Evolutionary conservation across 2,888 invertebrate species (phyloP).

Genomic region (Encarsia formosa): DNA sequence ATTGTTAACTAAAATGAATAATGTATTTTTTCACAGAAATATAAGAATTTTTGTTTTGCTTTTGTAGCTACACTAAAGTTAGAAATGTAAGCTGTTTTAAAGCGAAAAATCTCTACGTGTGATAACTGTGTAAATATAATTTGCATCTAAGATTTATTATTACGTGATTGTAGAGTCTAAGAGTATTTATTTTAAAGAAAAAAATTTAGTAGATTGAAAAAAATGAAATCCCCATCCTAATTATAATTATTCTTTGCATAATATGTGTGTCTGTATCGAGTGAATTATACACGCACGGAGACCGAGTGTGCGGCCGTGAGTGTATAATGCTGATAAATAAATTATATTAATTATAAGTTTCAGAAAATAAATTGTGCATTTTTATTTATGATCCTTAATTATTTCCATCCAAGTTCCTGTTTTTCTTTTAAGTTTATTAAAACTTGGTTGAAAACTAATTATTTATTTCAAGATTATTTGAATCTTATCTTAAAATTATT

Average conservation of each 20-base stretch:
- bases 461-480: no score
- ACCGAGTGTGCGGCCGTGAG: slow-evolving; percentile 23
- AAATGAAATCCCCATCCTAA: no score
- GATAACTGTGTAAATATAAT: slow-evolving; percentile 37
- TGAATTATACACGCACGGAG: slow-evolving; percentile 21
- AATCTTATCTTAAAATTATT: no score
- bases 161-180: slow-evolving; percentile 25
- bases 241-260: no score
- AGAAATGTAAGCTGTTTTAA: slow-evolving; percentile 16
- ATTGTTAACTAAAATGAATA: no score
- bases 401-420: neutral
- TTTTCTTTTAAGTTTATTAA: no score
- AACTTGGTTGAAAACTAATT: no score
- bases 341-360: slow-evolving; percentile 18
- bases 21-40: no score
- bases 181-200: no score
- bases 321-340: slow-evolving; percentile 26
- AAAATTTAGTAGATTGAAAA: slow-evolving; percentile 2
- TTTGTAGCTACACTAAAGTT: slow-evolving; percentile 5
- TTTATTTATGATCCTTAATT: neutral
- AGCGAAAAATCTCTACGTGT: slow-evolving; percentile 32
- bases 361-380: neutral
- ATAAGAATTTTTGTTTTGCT: no score
- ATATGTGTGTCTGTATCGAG: slow-evolving; percentile 24
- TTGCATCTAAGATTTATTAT: slow-evolving; percentile 27